Conservation (phyloP, 2,888 invertebrate species). For the Agrenia bidenticulata region DNA sequence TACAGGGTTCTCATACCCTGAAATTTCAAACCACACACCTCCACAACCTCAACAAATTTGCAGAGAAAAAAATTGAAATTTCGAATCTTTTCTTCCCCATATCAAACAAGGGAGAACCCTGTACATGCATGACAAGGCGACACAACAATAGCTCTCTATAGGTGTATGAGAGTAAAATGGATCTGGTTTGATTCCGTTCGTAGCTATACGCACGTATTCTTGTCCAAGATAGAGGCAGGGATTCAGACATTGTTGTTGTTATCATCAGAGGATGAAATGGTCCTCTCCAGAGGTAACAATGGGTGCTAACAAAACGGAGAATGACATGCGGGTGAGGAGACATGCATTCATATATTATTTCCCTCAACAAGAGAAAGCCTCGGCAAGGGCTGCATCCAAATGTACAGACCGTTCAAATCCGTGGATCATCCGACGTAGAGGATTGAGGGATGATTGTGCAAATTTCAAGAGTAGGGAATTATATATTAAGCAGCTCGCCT, state of each 20-base stretch:
- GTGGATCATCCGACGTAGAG: background rate
- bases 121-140: too few relatives aligned
- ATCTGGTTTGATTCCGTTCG: background rate
- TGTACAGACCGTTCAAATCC: background rate
- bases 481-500: slow-evolving; percentile 15
- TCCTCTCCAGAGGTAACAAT: slow-evolving; percentile 9
- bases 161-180: background rate
- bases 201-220: background rate
- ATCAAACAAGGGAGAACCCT: too few relatives aligned
- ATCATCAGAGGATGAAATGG: slow-evolving; percentile 7
- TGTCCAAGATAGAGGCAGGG: background rate
- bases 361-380: slow-evolving; percentile 6
- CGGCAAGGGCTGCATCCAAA: background rate
- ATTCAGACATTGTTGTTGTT: background rate
- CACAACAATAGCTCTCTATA: background rate
- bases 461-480: slow-evolving; percentile 41
- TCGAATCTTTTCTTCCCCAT: too few relatives aligned
- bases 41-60: too few relatives aligned
- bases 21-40: too few relatives aligned
- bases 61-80: too few relatives aligned
- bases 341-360: slow-evolving; percentile 20
- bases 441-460: slow-evolving; percentile 44
- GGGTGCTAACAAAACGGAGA: slow-evolving; percentile 18
- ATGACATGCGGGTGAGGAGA: slow-evolving; percentile 27
- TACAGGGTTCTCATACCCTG: too few relatives aligned